phyloP scores from a whole-genome alignment of 2,797 vertebrate species.

The Sciaenops ocellatus region DNA sequence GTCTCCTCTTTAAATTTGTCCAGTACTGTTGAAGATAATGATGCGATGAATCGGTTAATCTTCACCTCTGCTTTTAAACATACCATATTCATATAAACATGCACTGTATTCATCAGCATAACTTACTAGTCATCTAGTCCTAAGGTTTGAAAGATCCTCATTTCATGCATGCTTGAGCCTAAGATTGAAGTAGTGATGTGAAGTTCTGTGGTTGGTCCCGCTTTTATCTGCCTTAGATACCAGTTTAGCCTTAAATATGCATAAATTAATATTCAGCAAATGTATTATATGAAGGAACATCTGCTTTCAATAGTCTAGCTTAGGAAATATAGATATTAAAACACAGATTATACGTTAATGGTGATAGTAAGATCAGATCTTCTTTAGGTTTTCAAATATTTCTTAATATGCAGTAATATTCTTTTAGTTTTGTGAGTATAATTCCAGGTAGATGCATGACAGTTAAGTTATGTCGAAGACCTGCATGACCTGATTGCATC shows the following conservation, averaged over 20 bases:
- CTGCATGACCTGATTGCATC: not conserved
- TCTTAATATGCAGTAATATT: not conserved
- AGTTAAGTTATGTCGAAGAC: not conserved
- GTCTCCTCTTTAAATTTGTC: not conserved
- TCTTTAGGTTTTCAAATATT: not conserved
- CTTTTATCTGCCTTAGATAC: not conserved
- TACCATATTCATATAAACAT: not conserved
- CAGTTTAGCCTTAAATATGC: not conserved
- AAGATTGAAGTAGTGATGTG: slow-evolving; percentile 12
- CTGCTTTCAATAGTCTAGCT: not conserved
- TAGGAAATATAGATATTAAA: not conserved
- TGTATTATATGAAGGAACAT: slow-evolving; percentile 1
- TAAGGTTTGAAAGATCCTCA: slow-evolving; percentile 13
- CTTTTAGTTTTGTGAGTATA: not conserved
- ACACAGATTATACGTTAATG: not conserved
- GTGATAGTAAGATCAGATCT: not conserved
- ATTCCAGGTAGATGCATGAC: not conserved
- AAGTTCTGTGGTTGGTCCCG: slow-evolving; percentile 1
- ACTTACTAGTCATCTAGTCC: slow-evolving; percentile 2
- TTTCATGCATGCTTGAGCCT: slow-evolving; percentile 27
- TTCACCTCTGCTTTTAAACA: not conserved
- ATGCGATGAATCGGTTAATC: not conserved
- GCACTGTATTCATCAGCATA: not conserved
- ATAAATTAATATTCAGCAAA: not conserved
- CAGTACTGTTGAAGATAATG: not conserved